Conservation (phyloP, 2,797 vertebrate genomes). For the Coluber constrictor region DNA sequence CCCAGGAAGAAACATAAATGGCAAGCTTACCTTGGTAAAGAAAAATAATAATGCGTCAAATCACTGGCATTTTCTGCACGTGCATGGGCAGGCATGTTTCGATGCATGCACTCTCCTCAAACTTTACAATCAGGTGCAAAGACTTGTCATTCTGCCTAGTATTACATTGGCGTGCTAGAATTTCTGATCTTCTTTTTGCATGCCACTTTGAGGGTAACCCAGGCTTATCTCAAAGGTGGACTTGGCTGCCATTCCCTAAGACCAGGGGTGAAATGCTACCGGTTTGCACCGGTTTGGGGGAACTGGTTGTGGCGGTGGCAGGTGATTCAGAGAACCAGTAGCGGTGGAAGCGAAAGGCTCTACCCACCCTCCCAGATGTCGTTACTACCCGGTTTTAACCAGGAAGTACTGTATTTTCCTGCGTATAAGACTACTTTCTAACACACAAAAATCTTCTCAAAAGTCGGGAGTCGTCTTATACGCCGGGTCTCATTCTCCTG, state of each 20-base stretch:
- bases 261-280: too few species aligned
- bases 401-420: too few species aligned
- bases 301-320: too few species aligned
- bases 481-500: too few species aligned
- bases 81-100: neutral
- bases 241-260: neutral
- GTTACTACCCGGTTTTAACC: too few species aligned
- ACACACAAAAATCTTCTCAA: too few species aligned
- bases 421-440: too few species aligned
- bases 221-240: neutral
- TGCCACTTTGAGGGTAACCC: neutral
- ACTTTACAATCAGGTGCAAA: neutral
- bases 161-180: neutral
- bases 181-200: neutral
- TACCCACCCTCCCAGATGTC: rapidly evolving
- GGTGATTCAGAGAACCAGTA: too few species aligned
- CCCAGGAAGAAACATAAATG: neutral
- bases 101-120: neutral
- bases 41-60: too few species aligned
- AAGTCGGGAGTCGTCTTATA: too few species aligned
- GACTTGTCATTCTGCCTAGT: neutral
- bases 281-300: too few species aligned
- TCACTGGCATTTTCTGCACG: neutral
- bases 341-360: too few species aligned
- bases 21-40: neutral